Evolutionary conservation across 64 coral and sea anemone species (phyloP).

Genomic region (Anthopleura sola): DNA sequence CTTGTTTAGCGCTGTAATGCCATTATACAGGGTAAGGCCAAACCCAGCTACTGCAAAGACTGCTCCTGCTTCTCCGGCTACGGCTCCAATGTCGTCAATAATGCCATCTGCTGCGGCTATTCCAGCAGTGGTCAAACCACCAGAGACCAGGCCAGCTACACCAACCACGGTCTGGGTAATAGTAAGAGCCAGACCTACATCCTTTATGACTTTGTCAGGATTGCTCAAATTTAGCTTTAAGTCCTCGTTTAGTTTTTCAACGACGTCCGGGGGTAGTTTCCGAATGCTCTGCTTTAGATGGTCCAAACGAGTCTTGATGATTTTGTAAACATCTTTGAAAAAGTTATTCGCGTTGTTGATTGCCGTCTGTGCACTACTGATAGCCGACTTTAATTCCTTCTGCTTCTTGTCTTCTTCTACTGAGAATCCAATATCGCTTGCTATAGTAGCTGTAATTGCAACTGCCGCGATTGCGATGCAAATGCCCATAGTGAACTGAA

Average conservation of each 20-base stretch:
- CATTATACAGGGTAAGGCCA: conserved; percentile 63
- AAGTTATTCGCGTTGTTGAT: conserved; percentile 65
- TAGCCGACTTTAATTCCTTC: conserved; percentile 45
- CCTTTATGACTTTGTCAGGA: conserved; percentile 44
- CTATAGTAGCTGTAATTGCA: conserved; percentile 54
- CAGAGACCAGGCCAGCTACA: conserved; percentile 40
- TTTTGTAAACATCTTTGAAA: conserved; percentile 61
- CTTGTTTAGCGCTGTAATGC: conserved; percentile 52
- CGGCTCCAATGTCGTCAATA: conserved; percentile 52
- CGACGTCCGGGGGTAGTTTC: conserved; percentile 58
- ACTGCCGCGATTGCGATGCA: conserved; percentile 61
- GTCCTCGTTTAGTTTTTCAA: conserved; percentile 61
- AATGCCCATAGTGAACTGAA: conserved; percentile 49
- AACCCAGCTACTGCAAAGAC: conserved; percentile 58
- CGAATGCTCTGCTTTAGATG: conserved; percentile 72
- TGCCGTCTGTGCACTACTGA: conserved; percentile 37
- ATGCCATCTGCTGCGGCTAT: conserved; percentile 65
- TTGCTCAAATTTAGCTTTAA: conserved; percentile 42
- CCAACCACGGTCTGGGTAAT: conserved; percentile 36
- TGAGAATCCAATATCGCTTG: conserved; percentile 53
- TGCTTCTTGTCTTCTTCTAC: conserved; percentile 60
- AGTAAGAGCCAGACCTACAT: conserved; percentile 30
- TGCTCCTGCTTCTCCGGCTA: conserved; percentile 41
- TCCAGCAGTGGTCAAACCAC: conserved; percentile 55
- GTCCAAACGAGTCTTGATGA: conserved; percentile 68